Percentiles rank a stretch among this genome's conserved stretches.
These are phyloP conservation scores for Bradypodion ventrale DNA, from an alignment of 2,797 vertebrate species.

Conservation along the genomic window DNA sequence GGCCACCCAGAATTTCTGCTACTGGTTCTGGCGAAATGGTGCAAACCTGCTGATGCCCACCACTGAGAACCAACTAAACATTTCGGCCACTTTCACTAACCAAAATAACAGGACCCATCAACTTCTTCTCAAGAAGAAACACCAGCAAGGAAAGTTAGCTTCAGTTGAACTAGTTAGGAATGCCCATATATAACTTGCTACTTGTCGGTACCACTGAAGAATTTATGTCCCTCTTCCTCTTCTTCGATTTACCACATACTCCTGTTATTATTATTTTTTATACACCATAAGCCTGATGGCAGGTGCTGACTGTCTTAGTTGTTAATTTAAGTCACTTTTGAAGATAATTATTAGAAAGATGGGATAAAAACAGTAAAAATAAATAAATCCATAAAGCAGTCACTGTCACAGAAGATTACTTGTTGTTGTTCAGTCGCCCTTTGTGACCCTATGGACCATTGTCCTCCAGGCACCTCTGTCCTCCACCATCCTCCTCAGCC, in stretches of 20 bases:
- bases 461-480: too few species aligned
- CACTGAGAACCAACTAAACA: background rate
- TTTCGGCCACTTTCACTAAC: background rate
- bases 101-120: background rate
- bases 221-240: background rate
- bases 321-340: background rate
- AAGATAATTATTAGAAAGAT: background rate
- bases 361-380: background rate
- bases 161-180: background rate
- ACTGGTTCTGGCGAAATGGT: too few species aligned
- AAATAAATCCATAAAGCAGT: conserved; percentile 7
- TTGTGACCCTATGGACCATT: too few species aligned
- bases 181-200: background rate
- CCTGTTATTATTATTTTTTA: background rate
- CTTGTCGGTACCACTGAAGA: background rate
- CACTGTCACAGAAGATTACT: background rate
- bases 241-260: background rate
- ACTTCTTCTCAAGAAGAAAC: background rate
- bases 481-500: too few species aligned
- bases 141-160: background rate
- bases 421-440: too few species aligned
- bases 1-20: too few species aligned
- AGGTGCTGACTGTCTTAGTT: background rate
- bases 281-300: background rate
- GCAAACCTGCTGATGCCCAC: too few species aligned